Conservation (phyloP, 2,797 vertebrate species). For the Ctenopoma multispine region DNA sequence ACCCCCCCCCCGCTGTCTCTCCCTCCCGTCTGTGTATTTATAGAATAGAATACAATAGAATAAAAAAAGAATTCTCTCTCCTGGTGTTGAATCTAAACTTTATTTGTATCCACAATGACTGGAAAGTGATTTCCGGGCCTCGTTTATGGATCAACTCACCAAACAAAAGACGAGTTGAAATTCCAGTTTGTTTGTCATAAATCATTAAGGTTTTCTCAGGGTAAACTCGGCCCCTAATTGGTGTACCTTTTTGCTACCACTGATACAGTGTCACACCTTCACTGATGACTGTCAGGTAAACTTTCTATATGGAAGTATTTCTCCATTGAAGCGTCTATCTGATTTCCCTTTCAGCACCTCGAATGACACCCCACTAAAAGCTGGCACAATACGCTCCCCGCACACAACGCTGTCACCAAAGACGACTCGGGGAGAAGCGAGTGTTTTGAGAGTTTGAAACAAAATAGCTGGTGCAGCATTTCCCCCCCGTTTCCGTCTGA, state of each 20-base stretch:
- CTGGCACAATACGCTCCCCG: constrained; percentile 74
- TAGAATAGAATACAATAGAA: constrained; percentile 30
- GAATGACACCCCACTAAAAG: constrained; percentile 81
- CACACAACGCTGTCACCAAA: constrained; percentile 83
- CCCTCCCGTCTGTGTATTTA: constrained; percentile 34
- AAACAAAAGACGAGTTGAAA: constrained; percentile 43
- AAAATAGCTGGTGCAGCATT: constrained; percentile 87
- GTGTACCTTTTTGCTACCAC: constrained; percentile 67
- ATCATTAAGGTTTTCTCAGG: constrained; percentile 62
- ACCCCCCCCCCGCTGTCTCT: constrained; percentile 41
- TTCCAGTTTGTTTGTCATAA: constrained; percentile 72
- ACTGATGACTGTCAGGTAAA: constrained; percentile 80
- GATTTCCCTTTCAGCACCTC: constrained; percentile 77
- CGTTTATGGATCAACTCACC: constrained; percentile 51
- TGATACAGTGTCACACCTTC: constrained; percentile 68
- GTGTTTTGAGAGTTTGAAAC: constrained; percentile 84
- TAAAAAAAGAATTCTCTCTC: constrained; percentile 26
- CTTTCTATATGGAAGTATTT: constrained; percentile 66
- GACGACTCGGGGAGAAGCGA: constrained; percentile 79
- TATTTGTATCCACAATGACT: constrained; percentile 42
- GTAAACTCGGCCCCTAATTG: constrained; percentile 76
- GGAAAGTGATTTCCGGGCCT: constrained; percentile 40
- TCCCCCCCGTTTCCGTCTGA: constrained; percentile 81
- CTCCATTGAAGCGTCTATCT: constrained; percentile 73
- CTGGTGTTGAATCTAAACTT: constrained; percentile 24